Percentiles rank a stretch among this genome's conserved stretches.
Evolutionary conservation across 37 sponge, comb jelly and placozoan genomes (phyloP).

Genomic region (Crambe crambe): DNA sequence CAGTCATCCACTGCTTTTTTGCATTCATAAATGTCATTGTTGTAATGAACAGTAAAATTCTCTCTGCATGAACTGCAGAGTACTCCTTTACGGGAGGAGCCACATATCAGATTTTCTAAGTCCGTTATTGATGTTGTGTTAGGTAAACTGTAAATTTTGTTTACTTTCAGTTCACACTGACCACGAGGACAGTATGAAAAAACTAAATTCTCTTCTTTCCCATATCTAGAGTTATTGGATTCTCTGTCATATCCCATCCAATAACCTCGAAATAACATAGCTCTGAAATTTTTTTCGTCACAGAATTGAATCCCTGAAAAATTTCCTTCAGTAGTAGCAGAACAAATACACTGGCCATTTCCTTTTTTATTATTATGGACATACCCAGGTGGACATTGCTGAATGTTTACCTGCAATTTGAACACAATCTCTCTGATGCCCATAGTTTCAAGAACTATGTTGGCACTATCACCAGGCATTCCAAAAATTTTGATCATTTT

Average conservation of each 20-base stretch:
- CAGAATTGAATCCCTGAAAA: conserved; percentile 5
- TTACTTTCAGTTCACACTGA: neutral
- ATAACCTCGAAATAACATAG: neutral
- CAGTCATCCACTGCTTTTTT: neutral
- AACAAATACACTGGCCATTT: conserved; percentile 15
- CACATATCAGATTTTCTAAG: conserved; percentile 17
- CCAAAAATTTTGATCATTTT: neutral
- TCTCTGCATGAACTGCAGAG: conserved; percentile 23
- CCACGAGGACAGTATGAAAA: neutral
- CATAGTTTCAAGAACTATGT: neutral
- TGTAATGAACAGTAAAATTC: conserved; percentile 18
- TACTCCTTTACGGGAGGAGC: neutral
- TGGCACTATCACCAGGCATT: neutral
- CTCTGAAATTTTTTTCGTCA: neutral
- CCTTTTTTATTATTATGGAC: neutral
- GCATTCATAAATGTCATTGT: conserved; percentile 19
- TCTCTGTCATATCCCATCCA: conserved; percentile 29
- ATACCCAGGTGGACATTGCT: conserved; percentile 16
- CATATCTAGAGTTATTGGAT: neutral
- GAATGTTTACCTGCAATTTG: neutral
- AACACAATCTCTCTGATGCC: neutral
- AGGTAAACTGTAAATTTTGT: neutral
- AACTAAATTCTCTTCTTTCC: neutral
- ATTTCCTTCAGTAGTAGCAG: neutral
- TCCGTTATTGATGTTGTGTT: neutral